These are phyloP conservation scores for Ophiodon elongatus DNA, from an alignment of 2,113 vertebrate species.

Conservation along the genomic window DNA sequence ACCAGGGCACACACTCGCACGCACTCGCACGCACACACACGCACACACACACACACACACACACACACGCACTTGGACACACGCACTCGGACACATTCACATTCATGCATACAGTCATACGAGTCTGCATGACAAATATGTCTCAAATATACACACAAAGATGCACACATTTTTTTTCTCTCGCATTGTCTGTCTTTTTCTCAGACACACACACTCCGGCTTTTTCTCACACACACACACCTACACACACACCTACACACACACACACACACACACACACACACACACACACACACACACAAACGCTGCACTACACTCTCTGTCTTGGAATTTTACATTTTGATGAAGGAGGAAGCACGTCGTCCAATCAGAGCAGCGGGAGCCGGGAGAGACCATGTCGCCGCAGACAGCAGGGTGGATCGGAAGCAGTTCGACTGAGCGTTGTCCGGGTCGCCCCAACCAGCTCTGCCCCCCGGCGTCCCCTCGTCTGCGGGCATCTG, in stretches of 20 bases:
- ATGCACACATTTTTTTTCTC: constrained; percentile 41
- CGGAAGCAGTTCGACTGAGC: not conserved
- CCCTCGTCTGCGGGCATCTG: constrained; percentile 48
- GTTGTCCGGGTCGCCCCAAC: constrained; percentile 13
- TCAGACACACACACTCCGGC: constrained; percentile 40
- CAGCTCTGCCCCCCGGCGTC: constrained; percentile 36
- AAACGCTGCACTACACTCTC: constrained; percentile 77
- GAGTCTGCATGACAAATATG: constrained; percentile 58
- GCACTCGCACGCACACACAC: not conserved
- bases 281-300: constrained; percentile 54
- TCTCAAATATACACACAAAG: constrained; percentile 37
- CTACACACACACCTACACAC: constrained; percentile 14
- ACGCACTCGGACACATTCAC: constrained; percentile 32
- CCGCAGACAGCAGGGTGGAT: constrained; percentile 71
- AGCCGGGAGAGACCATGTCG: constrained; percentile 71
- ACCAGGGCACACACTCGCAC: constrained; percentile 14
- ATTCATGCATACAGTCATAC: constrained; percentile 50
- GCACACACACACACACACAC: constrained; percentile 51
- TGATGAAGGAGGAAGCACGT: constrained; percentile 80
- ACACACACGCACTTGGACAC: not conserved
- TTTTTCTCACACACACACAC: not conserved
- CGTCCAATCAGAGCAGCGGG: constrained; percentile 69
- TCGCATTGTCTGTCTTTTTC: constrained; percentile 68
- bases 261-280: constrained; percentile 32
- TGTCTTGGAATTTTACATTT: constrained; percentile 85